phyloP scores from a whole-genome alignment of 2,888 invertebrate species.

The Pemphredon lugubris region DNA sequence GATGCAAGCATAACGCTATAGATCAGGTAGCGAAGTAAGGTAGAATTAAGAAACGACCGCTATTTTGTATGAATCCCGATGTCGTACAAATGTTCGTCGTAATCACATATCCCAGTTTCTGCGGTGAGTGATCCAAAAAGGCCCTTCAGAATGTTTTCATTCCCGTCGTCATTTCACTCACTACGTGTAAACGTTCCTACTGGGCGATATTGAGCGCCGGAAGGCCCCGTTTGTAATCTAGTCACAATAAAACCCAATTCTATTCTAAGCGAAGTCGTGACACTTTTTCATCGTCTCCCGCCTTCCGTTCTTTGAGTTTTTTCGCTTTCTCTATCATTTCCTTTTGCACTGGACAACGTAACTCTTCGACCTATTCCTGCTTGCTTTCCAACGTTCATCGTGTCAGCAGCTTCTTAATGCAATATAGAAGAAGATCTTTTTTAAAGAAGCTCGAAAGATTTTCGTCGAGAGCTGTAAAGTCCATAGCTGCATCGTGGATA shows the following conservation, averaged over 20 bases:
- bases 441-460: too few species aligned
- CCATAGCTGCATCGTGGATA: too few species aligned
- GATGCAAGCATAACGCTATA: slow-evolving; percentile 60
- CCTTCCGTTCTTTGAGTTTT: background rate
- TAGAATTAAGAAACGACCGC: slow-evolving; percentile 76
- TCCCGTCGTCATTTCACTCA: slow-evolving; percentile 71
- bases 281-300: slow-evolving; percentile 21
- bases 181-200: slow-evolving; percentile 78
- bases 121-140: slow-evolving; percentile 60
- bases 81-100: slow-evolving; percentile 78
- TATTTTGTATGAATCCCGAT: slow-evolving; percentile 80
- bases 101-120: slow-evolving; percentile 74
- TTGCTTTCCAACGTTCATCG: too few species aligned
- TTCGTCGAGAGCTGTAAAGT: too few species aligned
- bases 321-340: background rate
- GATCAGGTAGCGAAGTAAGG: slow-evolving; percentile 71
- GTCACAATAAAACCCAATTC: slow-evolving; percentile 81
- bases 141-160: slow-evolving; percentile 53
- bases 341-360: background rate
- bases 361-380: too few species aligned
- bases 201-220: slow-evolving; percentile 76
- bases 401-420: too few species aligned
- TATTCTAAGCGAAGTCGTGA: slow-evolving; percentile 72
- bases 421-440: too few species aligned
- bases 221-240: slow-evolving; percentile 81